A percentile compares a stretch with the other conserved stretches of the same genome.
phyloP scores from a whole-genome alignment of 2,888 invertebrate species.

The Nephrotoma guestfalica region DNA sequence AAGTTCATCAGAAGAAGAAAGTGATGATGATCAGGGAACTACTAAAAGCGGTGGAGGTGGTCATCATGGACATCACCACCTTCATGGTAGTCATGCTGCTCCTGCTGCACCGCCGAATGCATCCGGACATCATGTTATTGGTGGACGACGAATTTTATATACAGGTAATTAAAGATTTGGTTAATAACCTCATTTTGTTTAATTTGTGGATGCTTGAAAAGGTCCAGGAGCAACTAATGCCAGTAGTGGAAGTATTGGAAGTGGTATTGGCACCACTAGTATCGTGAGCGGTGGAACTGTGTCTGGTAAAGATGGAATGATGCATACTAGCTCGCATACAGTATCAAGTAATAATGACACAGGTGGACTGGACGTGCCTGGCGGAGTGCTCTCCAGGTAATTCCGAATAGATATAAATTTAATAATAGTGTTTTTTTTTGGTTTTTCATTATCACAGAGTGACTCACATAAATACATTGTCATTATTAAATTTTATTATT shows the following conservation, averaged over 20 bases:
- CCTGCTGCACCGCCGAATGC: background rate
- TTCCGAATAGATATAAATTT: background rate
- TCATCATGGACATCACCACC: conserved; percentile 21
- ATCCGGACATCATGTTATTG: background rate
- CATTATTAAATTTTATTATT: background rate
- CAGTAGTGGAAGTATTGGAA: conserved; percentile 4
- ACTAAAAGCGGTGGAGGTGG: conserved; percentile 26
- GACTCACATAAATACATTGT: background rate
- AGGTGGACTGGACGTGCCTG: conserved; percentile 27
- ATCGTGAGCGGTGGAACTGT: background rate
- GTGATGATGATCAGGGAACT: conserved; percentile 70
- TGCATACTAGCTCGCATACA: conserved; percentile 13
- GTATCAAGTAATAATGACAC: conserved; percentile 19
- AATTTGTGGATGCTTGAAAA: background rate
- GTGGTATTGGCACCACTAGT: conserved; percentile 7
- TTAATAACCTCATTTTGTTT: too few relatives aligned
- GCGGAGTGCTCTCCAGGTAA: conserved; percentile 25
- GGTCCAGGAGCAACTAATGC: background rate
- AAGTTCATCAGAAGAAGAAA: conserved; percentile 91
- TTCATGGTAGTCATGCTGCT: background rate
- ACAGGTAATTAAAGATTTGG: background rate
- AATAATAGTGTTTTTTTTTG: background rate
- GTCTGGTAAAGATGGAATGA: background rate
- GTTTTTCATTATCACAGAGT: background rate
- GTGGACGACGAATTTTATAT: background rate